A percentile compares a stretch with the other conserved stretches of the same genome.
Conservation (phyloP, 2,113 vertebrate species). For the Sorex araneus region DNA sequence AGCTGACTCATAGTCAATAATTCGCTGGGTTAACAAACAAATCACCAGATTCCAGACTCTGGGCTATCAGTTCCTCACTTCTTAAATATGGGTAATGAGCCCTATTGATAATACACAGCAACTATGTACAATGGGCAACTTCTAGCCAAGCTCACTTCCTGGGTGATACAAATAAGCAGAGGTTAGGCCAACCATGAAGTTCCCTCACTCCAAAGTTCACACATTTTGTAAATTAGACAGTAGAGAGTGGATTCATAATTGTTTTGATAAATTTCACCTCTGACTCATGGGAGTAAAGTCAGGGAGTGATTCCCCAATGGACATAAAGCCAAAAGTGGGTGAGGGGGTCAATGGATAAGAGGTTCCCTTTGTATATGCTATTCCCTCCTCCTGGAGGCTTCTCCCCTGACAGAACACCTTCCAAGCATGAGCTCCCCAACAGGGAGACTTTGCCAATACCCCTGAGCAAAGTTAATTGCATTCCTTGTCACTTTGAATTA, state of each 20-base stretch:
- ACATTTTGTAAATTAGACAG: neutral
- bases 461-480: neutral
- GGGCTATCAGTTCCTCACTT: neutral
- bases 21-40: neutral
- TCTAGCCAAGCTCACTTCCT: neutral
- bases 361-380: neutral
- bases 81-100: neutral
- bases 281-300: neutral
- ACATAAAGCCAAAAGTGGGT: neutral
- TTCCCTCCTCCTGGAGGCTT: neutral
- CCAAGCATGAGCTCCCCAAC: neutral
- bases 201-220: neutral
- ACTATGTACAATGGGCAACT: neutral
- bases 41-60: neutral
- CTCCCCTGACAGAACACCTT: neutral
- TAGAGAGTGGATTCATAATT: too few species aligned
- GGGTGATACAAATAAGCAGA: neutral
- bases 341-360: neutral
- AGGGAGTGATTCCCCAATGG: neutral
- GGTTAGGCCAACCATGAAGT: neutral
- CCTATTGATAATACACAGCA: rapidly evolving
- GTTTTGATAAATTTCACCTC: neutral
- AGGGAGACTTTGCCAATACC: neutral
- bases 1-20: neutral
- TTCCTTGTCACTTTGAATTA: slow-evolving; percentile 38